phyloP scores from a whole-genome alignment of 2,113 vertebrate species.

The Egretta garzetta region DNA sequence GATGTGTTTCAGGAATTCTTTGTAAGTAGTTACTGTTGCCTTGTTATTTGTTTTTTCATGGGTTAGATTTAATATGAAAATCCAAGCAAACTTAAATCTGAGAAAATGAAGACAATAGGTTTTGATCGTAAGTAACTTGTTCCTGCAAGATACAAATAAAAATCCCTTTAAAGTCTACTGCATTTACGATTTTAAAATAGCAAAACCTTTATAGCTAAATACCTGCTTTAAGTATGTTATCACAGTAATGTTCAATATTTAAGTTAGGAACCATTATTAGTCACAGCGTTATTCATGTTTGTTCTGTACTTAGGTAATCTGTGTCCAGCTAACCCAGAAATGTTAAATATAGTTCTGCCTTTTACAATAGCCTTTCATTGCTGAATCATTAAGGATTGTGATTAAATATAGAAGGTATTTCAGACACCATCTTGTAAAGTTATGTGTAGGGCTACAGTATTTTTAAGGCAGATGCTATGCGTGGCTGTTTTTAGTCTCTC shows the following conservation, averaged over 20 bases:
- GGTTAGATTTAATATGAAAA: background rate
- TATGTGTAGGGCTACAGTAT: background rate
- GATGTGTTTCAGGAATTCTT: background rate
- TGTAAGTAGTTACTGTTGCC: background rate
- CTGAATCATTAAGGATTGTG: conserved; percentile 5
- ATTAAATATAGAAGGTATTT: background rate
- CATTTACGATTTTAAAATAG: background rate
- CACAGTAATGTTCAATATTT: background rate
- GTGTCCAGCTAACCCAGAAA: conserved; percentile 10
- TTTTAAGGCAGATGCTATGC: background rate
- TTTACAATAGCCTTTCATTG: background rate
- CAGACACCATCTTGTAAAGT: background rate
- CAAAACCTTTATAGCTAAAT: background rate
- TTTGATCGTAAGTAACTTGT: background rate
- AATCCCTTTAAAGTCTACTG: background rate
- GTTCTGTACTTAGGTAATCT: background rate
- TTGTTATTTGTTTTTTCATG: background rate
- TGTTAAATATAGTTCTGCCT: background rate
- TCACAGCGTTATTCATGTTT: background rate
- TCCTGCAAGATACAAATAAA: background rate
- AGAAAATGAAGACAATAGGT: background rate
- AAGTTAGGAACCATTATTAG: background rate
- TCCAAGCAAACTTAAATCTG: background rate
- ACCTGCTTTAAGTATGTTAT: background rate
- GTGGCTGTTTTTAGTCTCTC: background rate